Conservation (phyloP, 2,888 invertebrate species). For the Lasius fuliginosus region DNA sequence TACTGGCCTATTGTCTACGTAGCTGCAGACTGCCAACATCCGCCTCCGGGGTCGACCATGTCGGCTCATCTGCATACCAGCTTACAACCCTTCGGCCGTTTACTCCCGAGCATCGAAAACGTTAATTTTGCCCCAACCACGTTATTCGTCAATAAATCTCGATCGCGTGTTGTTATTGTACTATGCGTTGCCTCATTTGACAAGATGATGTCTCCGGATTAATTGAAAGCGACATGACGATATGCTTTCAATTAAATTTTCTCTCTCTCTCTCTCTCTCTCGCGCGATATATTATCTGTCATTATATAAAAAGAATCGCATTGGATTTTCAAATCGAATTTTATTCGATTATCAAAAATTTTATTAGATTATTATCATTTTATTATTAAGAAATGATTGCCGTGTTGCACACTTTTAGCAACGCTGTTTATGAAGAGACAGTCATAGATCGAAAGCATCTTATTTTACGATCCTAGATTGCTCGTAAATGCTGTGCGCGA, state of each 20-base stretch:
- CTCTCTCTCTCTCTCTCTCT: neutral
- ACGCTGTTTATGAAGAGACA: neutral
- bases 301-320: neutral
- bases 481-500: constrained; percentile 18
- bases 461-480: constrained; percentile 20
- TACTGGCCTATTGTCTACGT: constrained; percentile 80
- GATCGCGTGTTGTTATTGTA: constrained; percentile 46
- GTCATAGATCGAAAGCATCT: constrained; percentile 30
- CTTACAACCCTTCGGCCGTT: constrained; percentile 76
- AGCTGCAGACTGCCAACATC: constrained; percentile 82
- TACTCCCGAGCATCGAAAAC: constrained; percentile 71
- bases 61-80: constrained; percentile 81
- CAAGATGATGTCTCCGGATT: constrained; percentile 4
- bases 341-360: neutral
- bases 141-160: constrained; percentile 62
- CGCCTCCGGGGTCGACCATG: constrained; percentile 77
- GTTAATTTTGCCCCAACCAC: constrained; percentile 67
- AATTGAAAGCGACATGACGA: constrained; percentile 18
- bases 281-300: neutral
- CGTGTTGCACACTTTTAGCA: constrained; percentile 1
- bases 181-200: neutral
- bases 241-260: neutral
- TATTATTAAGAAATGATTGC: neutral
- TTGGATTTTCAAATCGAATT: constrained; percentile 1
- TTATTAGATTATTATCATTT: neutral